phyloP scores from a whole-genome alignment of 2,113 vertebrate species.

The Lipophrys pholis region DNA sequence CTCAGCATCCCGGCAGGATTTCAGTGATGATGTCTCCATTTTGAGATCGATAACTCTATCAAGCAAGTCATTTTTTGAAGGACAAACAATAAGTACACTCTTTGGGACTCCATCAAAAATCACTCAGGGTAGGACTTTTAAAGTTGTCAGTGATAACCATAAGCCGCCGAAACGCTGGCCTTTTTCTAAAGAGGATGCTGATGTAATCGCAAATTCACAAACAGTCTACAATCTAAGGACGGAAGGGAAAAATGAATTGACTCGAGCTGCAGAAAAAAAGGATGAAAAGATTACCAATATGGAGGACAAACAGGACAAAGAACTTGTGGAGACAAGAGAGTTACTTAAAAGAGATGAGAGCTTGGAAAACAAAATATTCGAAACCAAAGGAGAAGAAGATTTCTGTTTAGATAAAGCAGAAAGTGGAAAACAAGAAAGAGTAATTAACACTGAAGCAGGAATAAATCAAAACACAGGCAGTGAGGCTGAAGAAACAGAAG shows the following conservation, averaged over 20 bases:
- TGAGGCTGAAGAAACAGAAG: slow-evolving; percentile 6
- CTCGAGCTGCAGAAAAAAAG: slow-evolving; percentile 3
- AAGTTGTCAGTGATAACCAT: not conserved
- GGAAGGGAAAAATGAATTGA: slow-evolving; percentile 29
- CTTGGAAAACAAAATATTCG: slow-evolving; percentile 8
- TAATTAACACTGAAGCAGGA: slow-evolving; percentile 12
- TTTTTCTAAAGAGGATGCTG: not conserved
- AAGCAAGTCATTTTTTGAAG: slow-evolving; percentile 11
- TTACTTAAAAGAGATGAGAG: slow-evolving; percentile 12
- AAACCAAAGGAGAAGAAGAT: slow-evolving; percentile 11
- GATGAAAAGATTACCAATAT: slow-evolving; percentile 2
- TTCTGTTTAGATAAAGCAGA: slow-evolving; percentile 25
- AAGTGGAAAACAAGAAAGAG: slow-evolving; percentile 1
- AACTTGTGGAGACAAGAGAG: slow-evolving; percentile 18
- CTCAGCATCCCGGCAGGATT: slow-evolving; percentile 16
- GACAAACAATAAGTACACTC: slow-evolving; percentile 7
- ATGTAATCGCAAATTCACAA: slow-evolving; percentile 12
- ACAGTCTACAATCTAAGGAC: slow-evolving; percentile 4
- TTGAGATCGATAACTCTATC: slow-evolving; percentile 1
- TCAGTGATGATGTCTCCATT: not conserved
- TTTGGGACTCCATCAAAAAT: slow-evolving; percentile 24
- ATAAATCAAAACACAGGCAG: slow-evolving; percentile 14
- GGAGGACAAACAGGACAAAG: not conserved
- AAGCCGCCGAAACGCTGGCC: not conserved
- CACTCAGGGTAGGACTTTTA: not conserved